Base-by-base conservation (phyloP, 2,888 invertebrate species). In the Melipona bicolor region DNA sequence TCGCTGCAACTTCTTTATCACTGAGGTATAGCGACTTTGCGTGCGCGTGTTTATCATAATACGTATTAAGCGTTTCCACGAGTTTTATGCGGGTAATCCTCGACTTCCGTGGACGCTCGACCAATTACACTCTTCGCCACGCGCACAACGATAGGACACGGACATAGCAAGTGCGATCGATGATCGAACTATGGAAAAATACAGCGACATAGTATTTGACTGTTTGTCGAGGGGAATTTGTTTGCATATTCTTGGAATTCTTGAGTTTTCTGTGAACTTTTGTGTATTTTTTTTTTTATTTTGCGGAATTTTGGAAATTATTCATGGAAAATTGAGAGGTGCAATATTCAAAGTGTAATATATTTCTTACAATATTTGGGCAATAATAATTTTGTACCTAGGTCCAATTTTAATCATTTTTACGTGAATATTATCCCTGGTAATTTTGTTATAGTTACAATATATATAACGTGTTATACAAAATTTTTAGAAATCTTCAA, bases 1-100 rank as follows among this genome's bases (percentile, higher is more conserved):
- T 85, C 69, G 27, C 61, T 59, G 36, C 79, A 72, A 64, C 15
- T 65, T 24, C 69, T 59, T 67, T 61, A 68, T 43, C 75, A 72
- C 36, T 77, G 70, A 78, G 76, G 50, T 64, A 62, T 11, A 52
- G 67, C 72, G 59, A 59, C 67, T 74, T 24, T 32, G 19, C 75
- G 36, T 74, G 36, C 21, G 50, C 68, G 52, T 59, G 21, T 36
- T 32, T 36, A 36, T 61, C 19, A 43, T 50, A 27, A 1, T 1
- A 27, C 27, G 1, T 27, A 56, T 72, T 80, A 24, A 67, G 24
- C 49, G 65, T 79, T 24, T 5, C 49, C 67, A 54, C 49, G 13
- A 43, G 68, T 81, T 68, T 59, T 27, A n/a, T 50, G 68, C 59
- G 56, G 72, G 74, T 52, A 65, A 27, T 3, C 50, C 62, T 21